Conservation (phyloP, 2,888 invertebrate genomes). For the Cetonia aurata region DNA sequence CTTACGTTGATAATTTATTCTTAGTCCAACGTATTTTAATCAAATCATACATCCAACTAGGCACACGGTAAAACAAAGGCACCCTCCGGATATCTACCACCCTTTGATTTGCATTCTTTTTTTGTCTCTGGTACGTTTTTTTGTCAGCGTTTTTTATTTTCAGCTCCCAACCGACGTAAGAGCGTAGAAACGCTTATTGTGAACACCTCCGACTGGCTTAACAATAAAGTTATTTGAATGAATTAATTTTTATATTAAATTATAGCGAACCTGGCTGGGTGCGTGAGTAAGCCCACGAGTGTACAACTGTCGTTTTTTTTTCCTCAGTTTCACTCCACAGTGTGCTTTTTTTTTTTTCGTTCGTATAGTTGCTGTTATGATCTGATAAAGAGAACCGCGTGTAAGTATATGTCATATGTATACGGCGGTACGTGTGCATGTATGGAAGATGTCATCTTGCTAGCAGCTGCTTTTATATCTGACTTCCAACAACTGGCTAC, state of each 20-base stretch:
- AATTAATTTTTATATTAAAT: slow-evolving; percentile 53
- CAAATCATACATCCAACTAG: slow-evolving; percentile 23
- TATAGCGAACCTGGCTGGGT: slow-evolving; percentile 48
- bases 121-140: slow-evolving; percentile 50
- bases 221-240: slow-evolving; percentile 45
- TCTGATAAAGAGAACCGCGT: slow-evolving; percentile 49
- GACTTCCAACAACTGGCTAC: slow-evolving; percentile 49
- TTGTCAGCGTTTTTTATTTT: slow-evolving; percentile 43
- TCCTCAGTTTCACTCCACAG: slow-evolving; percentile 21
- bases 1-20: slow-evolving; percentile 1
- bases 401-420: slow-evolving; percentile 26
- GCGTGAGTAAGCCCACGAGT: slow-evolving; percentile 38
- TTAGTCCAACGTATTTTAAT: slow-evolving; percentile 11
- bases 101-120: slow-evolving; percentile 46
- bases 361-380: slow-evolving; percentile 49
- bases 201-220: slow-evolving; percentile 44
- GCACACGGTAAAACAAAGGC: slow-evolving; percentile 55
- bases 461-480: slow-evolving; percentile 52
- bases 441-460: slow-evolving; percentile 50
- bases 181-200: slow-evolving; percentile 36
- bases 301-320: slow-evolving; percentile 50
- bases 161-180: slow-evolving; percentile 24
- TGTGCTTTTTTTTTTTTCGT: slow-evolving; percentile 43
- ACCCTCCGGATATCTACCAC: slow-evolving; percentile 50
- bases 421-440: slow-evolving; percentile 30